Evolutionary conservation across 2,113 vertebrate species (phyloP), one percentile per base, ranked within the genome.

Genomic region (Jacana jacana): DNA sequence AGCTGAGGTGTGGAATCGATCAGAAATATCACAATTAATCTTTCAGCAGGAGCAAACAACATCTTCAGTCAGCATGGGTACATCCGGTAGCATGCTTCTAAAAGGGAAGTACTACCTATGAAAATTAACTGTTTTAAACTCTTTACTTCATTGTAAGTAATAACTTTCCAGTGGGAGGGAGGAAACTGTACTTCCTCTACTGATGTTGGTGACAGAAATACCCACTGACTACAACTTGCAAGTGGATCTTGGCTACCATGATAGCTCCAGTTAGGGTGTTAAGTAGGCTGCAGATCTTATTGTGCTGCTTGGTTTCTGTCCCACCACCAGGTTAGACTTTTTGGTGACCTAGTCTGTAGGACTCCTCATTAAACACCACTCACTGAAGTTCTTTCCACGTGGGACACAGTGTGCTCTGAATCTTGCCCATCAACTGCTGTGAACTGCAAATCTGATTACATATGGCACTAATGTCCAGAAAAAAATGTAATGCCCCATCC

Each of bases 251-350:
- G 66, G 24, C 37, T 49, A 31, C 28, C 13, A 1, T 3, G 31
- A 49, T 17, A 37, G 42, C 15, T 35, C 57, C 35, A 37, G 23
- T 15, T 46, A 25, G 49, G 18, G 22, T 27, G 15, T 30, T 8
- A 3, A 3, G 2, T 3, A 58, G 18, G 64, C 30, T 30, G 1
- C 20, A 40, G 35, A 12, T 33, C 16, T 58, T 4, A 2, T 4
- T 31, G 17, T 72, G 30, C 52, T 11, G 1, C 3, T 69, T 39
- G 46, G 8, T 9, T 33, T 44, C 51, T 61, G 42, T 25, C 30
- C 35, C 9, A 3, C 22, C 66, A 30, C 7, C 4, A 5, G 57
- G 24, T 7, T 7, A 55, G 30, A 46, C 8, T 11, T 46, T 31
- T 23, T 22, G 48, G 10, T 65, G 85, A 17, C 40, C 60, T 1